Conservation (phyloP, 2,113 vertebrate genomes). For the Plotosus lineatus region DNA sequence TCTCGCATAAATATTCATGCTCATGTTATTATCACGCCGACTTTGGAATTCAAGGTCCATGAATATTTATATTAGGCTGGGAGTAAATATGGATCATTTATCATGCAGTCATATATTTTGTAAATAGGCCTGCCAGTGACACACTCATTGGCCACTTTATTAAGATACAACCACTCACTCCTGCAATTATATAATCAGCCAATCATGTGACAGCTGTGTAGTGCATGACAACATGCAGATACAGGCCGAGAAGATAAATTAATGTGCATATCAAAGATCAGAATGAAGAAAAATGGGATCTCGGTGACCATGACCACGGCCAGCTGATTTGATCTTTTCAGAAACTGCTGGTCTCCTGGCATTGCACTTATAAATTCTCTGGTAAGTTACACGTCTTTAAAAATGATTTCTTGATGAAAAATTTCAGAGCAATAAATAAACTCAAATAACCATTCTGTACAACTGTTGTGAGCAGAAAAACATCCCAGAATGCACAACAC, state of each 20-base stretch:
- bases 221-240: background rate
- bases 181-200: background rate
- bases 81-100: slow-evolving; percentile 42
- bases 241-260: background rate
- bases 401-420: background rate
- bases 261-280: background rate
- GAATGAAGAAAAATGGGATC: background rate
- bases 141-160: background rate
- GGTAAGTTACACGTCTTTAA: background rate
- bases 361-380: background rate
- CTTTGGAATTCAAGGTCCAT: slow-evolving; percentile 33
- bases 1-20: slow-evolving; percentile 43
- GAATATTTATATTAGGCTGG: slow-evolving; percentile 32
- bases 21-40: slow-evolving; percentile 40
- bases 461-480: background rate
- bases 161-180: background rate
- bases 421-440: background rate
- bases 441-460: background rate
- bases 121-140: slow-evolving; percentile 21
- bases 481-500: background rate
- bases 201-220: background rate
- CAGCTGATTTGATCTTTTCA: background rate
- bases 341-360: background rate
- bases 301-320: background rate
- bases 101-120: slow-evolving; percentile 26